Conservation (phyloP, 2,888 invertebrate species). For the Apoda limacodes region DNA sequence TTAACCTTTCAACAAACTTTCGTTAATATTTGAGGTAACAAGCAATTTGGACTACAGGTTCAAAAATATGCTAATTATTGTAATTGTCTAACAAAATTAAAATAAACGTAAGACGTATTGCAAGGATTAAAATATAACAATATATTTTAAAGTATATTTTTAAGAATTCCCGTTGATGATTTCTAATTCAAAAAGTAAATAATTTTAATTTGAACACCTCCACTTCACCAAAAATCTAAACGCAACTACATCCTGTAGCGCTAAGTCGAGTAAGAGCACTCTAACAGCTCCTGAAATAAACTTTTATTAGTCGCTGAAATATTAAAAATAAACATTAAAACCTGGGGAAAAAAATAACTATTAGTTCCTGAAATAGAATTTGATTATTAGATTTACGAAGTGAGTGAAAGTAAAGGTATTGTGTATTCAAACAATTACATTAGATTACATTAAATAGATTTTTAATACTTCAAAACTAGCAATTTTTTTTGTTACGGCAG, state of each 20-base stretch:
- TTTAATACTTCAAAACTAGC: too few relatives aligned
- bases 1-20: too few relatives aligned
- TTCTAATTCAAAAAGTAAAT: constrained; percentile 2
- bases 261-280: constrained; percentile 18
- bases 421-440: neutral
- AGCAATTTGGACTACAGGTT: too few relatives aligned
- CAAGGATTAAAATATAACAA: too few relatives aligned
- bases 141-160: neutral
- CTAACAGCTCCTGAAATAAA: constrained; percentile 34
- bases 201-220: constrained; percentile 16
- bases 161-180: neutral
- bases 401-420: constrained; percentile 24
- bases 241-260: constrained; percentile 20
- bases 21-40: too few relatives aligned
- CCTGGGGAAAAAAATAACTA: constrained; percentile 41
- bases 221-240: constrained; percentile 18
- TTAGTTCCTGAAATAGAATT: constrained; percentile 42
- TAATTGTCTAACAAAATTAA: too few relatives aligned
- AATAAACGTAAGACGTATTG: too few relatives aligned
- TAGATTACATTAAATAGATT: neutral
- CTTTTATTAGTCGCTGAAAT: constrained; percentile 45
- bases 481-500: too few relatives aligned
- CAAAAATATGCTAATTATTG: too few relatives aligned
- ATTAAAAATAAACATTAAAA: constrained; percentile 28
- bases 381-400: constrained; percentile 25